Percentiles rank a stretch among this genome's conserved stretches.
These are phyloP conservation scores for Acrocyrtus sp. DNA, from an alignment of 2,888 invertebrate genomes.

Conservation along the genomic window DNA sequence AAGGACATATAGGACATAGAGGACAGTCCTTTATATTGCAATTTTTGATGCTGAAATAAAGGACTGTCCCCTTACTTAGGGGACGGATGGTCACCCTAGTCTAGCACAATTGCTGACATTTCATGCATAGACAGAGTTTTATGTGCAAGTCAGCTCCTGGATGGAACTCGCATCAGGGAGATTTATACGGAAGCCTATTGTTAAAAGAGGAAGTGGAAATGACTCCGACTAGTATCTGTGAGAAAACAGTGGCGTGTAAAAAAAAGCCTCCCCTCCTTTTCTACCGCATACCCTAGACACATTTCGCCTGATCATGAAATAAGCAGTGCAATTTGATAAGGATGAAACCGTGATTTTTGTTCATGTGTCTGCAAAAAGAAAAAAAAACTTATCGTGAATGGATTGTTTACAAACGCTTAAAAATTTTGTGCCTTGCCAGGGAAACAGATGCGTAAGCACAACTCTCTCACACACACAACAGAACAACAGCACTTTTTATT, in stretches of 20 bases:
- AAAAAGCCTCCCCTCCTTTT: no score
- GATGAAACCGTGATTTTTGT: no score
- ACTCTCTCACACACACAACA: no score
- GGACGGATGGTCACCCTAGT: no score
- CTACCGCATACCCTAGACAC: no score
- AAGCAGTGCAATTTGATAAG: no score
- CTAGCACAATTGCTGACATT: background rate
- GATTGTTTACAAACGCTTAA: constrained; percentile 18
- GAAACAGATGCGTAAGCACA: no score
- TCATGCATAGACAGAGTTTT: background rate
- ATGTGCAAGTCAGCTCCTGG: constrained; percentile 9
- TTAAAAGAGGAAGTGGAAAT: constrained; percentile 48
- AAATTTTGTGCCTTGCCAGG: background rate
- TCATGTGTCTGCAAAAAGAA: no score
- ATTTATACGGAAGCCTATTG: constrained; percentile 43
- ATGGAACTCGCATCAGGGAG: constrained; percentile 39
- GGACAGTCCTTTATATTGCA: no score
- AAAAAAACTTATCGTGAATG: constrained; percentile 4
- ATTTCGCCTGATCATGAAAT: no score
- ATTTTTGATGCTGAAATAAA: background rate
- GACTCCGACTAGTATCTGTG: constrained; percentile 25
- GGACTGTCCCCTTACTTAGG: background rate
- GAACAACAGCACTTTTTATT: no score
- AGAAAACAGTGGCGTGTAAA: constrained; percentile 10
- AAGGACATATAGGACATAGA: no score